Base-by-base conservation (phyloP, 1,140 invertebrate species). In the Drosophila teissieri region DNA sequence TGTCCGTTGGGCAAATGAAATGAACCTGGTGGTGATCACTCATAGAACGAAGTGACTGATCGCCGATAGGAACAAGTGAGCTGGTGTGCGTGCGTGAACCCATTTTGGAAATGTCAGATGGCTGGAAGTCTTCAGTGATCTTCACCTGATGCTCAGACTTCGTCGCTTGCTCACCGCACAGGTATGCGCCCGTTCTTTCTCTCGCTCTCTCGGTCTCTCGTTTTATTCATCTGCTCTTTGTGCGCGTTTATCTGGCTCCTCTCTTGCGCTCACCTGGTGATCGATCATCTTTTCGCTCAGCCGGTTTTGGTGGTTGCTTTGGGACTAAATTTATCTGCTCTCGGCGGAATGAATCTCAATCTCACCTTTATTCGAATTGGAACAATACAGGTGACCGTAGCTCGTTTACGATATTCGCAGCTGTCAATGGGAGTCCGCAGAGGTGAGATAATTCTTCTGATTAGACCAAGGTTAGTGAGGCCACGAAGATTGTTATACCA, bases 361-460 rank as follows among this genome's bases (percentile, higher is more conserved):
- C 82, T 86, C 82, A 86, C 82, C 82, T 86, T 68, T 76, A 58
- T 79, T 88, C 83, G 56, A 83, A 88, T 88, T 88, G 84, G 83
- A 86, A 86, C 62, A 67, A 42, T 75, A 44, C 19, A 27, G 52
- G 36, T 15, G 36, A 10, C 4, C 7, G 31, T 48, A 53, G 51
- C 83, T 61, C 83, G 84, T 88, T 65, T 60, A 88, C 83, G 83
- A 88, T 88, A 89, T 89, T 89, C 84, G 15, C 2, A 11, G 17
- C 12, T 10, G 17, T 24, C 34, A 49, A 53, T 46, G 27, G n/a
- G 45, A 44, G n/a, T 34, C 39, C n/a, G 48, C 48, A 11, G 31
- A 62, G 53, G 53, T 40, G 53, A 55, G 34, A 27, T 73, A 37
- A 22, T 58, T 19, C 11, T 36, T 78, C 68, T 45, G 60, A 70